These are phyloP conservation scores for Masticophis lateralis DNA, from an alignment of 2,797 vertebrate species.

Conservation along the genomic window DNA sequence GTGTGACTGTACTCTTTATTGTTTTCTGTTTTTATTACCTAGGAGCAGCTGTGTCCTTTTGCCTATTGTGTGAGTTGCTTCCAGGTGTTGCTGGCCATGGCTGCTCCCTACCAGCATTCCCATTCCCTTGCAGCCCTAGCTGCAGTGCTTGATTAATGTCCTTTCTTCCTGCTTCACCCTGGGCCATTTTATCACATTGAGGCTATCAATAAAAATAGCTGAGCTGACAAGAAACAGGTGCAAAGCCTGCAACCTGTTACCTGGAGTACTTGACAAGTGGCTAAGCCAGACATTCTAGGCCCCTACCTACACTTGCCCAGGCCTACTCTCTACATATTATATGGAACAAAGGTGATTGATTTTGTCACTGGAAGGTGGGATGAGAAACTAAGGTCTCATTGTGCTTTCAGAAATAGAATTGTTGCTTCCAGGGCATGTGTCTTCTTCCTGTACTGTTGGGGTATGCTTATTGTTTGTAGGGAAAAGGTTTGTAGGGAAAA, in stretches of 20 bases:
- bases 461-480: not conserved
- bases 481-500: not conserved
- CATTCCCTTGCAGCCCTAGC: not conserved
- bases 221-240: not conserved
- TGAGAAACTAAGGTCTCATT: not conserved
- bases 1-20: not conserved
- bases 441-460: not conserved
- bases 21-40: not conserved
- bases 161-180: not conserved
- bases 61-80: not conserved
- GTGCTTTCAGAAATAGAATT: not conserved
- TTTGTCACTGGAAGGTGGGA: not conserved
- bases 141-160: not conserved
- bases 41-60: not conserved
- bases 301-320: not conserved
- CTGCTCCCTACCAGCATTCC: not conserved
- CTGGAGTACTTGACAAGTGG: not conserved
- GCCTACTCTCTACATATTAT: not conserved
- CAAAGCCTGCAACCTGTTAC: not conserved
- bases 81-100: not conserved
- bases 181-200: not conserved
- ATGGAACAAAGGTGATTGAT: not conserved
- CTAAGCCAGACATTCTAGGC: not conserved
- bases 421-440: not conserved
- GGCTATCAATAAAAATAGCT: not conserved